Evolutionary conservation across 2,113 vertebrate genomes (phyloP).

Genomic region (Natator depressus): DNA sequence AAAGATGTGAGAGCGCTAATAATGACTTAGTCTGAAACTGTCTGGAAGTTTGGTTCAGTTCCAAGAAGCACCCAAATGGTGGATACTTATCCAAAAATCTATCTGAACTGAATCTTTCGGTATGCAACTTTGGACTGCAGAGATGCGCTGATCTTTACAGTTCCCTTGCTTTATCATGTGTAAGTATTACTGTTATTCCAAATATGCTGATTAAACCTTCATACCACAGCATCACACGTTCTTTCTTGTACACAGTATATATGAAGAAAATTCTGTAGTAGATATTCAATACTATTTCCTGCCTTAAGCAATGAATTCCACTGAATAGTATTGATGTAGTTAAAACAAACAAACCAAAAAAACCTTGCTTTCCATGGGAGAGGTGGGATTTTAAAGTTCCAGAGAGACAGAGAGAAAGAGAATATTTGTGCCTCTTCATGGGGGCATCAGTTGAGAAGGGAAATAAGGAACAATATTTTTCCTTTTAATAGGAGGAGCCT

Average conservation of each 20-base stretch:
- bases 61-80: background rate
- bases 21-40: background rate
- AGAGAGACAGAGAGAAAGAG: background rate
- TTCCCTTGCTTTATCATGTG: rapidly evolving
- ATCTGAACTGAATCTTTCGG: background rate
- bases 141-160: background rate
- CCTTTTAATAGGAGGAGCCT: slow-evolving; percentile 27
- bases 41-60: background rate
- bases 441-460: background rate
- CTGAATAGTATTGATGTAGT: slow-evolving; percentile 3
- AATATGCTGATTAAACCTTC: background rate
- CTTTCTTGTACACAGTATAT: background rate
- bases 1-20: background rate
- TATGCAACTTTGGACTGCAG: background rate
- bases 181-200: background rate
- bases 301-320: background rate
- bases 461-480: slow-evolving; percentile 41
- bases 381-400: background rate
- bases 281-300: background rate
- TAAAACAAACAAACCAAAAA: background rate
- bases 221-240: background rate
- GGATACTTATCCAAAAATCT: background rate
- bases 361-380: background rate
- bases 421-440: background rate
- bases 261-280: background rate